Evolutionary conservation across 92 coral and sea anemone genomes (phyloP).

Genomic region (Zoanthus solanderi): DNA sequence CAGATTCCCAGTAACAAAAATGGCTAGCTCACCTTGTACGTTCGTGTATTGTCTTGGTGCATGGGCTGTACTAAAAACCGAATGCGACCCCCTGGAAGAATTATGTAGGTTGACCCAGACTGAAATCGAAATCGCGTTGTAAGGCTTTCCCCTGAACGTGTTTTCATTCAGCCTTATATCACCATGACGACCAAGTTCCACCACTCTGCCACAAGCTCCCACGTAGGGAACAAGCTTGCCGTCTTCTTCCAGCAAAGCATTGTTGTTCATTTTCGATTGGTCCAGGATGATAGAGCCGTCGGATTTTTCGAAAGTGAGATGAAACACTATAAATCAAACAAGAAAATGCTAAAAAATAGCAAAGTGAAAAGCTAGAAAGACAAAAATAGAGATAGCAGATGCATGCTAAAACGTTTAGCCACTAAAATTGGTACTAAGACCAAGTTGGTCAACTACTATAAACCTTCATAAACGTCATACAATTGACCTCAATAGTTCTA

Average conservation of each 20-base stretch:
- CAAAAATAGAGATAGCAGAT: too few relatives aligned
- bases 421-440: background rate
- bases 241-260: conserved; percentile 90
- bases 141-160: conserved; percentile 91
- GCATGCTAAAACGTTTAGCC: too few relatives aligned
- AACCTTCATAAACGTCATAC: too few relatives aligned
- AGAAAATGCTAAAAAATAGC: background rate
- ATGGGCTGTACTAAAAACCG: conserved; percentile 92
- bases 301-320: conserved; percentile 81
- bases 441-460: background rate
- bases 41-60: conserved; percentile 42
- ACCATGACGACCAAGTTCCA: conserved; percentile 83
- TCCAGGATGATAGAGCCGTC: conserved; percentile 83
- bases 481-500: too few relatives aligned
- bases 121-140: conserved; percentile 83
- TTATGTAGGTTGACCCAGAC: conserved; percentile 83
- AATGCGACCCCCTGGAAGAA: conserved; percentile 81
- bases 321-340: conserved; percentile 62
- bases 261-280: conserved; percentile 89
- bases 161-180: conserved; percentile 85
- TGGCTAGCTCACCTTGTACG: conserved; percentile 9
- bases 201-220: conserved; percentile 88
- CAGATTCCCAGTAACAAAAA: too few relatives aligned
- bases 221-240: conserved; percentile 71
- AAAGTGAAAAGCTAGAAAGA: background rate